Conservation (phyloP, 2,113 vertebrate genomes). For the Campylomormyrus tamandua region DNA sequence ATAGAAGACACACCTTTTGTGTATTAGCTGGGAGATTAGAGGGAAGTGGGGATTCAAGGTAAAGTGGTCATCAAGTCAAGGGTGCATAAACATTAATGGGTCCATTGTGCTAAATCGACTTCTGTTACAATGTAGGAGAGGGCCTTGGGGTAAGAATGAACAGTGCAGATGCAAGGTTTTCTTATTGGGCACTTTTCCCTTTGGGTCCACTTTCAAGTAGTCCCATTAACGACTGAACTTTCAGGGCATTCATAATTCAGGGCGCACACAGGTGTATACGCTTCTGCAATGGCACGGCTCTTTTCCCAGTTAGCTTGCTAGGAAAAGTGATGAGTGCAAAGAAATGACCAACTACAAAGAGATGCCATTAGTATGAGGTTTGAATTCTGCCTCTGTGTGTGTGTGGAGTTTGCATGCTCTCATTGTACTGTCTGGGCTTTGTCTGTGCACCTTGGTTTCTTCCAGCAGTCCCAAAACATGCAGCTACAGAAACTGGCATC, state of each 20-base stretch:
- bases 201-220: background rate
- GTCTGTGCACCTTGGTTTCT: background rate
- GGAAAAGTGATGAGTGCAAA: background rate
- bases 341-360: background rate
- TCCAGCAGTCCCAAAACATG: background rate
- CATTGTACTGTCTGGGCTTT: background rate
- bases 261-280: background rate
- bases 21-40: background rate
- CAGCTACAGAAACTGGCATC: background rate
- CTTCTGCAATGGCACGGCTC: background rate
- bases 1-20: background rate
- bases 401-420: background rate
- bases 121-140: background rate
- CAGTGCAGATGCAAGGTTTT: background rate
- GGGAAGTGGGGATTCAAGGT: background rate
- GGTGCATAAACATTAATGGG: background rate
- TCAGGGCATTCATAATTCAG: background rate
- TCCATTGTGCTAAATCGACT: background rate
- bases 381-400: background rate
- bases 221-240: background rate
- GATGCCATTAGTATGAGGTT: background rate
- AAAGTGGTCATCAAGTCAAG: background rate
- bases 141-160: conserved; percentile 1
- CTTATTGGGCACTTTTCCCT: background rate
- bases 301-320: background rate